Base-by-base conservation (phyloP, 2,888 invertebrate genomes). In the Pachliopta kotzebuea region DNA sequence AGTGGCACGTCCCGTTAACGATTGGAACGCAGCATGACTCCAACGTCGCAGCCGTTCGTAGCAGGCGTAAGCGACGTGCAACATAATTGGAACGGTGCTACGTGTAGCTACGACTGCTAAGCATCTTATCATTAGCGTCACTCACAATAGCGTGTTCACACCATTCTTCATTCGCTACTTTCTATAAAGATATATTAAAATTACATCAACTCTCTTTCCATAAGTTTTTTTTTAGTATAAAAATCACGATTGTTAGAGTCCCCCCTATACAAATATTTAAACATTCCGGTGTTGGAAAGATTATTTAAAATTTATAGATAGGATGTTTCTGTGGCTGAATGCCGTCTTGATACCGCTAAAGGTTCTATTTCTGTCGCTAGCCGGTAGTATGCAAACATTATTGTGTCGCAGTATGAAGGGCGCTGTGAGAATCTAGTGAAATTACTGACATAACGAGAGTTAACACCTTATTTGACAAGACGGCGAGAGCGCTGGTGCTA, bases 61-160 rank as follows among this genome's bases (percentile, higher is more conserved):
- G 75, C 60, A 60, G 37, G 56, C 29, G 60, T 64, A 64, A 71
- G 68, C 65, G 71, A 70, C 70, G 63, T 49, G 65, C 60, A 71
- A 69, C 81, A 83, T 88, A 90, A 89, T 89, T 90, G 89, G 87
- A 85, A 86, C 86, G 86, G 79, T 73, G 78, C 78, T 78, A 80
- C 80, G 80, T 77, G 78, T 76, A 72, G 72, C 80, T 81, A 78
- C 81, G 74, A 73, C 74, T 76, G 75, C 74, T 80, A 83, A 83
- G 75, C 84, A 82, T 79, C 82, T 83, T 85, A 85, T 89, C 90
- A 90, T 91, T 90, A 91, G 86, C 83, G 90, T 90, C 90, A 89
- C 87, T 90, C 89, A 89, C 83, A 81, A 84, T 85, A 79, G 78
- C 75, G 74, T 74, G 76, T 73, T 67, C 71, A 69, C 72, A 69